phyloP scores from a whole-genome alignment of 92 coral and sea anemone species.

The Metridium senile region DNA sequence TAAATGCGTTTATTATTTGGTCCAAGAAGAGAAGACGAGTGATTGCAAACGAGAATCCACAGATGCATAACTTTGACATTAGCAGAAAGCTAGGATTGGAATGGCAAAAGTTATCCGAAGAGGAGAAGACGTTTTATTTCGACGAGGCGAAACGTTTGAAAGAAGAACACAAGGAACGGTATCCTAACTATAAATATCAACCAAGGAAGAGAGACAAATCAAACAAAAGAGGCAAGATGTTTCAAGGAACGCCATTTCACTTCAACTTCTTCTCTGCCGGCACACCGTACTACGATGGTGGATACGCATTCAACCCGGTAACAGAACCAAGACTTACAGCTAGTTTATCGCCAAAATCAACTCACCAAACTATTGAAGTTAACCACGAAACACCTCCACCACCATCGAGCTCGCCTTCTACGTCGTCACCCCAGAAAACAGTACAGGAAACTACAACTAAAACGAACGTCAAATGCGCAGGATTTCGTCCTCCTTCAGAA shows the following conservation, averaged over 20 bases:
- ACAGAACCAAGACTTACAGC: slow-evolving; percentile 51
- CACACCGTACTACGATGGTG: slow-evolving; percentile 54
- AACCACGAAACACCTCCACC: slow-evolving; percentile 40
- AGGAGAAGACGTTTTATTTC: slow-evolving; percentile 86
- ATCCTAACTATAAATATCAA: slow-evolving; percentile 97
- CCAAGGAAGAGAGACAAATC: slow-evolving; percentile 91
- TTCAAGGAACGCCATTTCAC: slow-evolving; percentile 83
- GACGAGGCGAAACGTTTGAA: slow-evolving; percentile 94
- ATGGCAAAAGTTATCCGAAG: slow-evolving; percentile 92
- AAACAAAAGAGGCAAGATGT: slow-evolving; percentile 77
- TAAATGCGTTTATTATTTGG: slow-evolving; percentile 98
- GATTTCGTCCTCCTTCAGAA: slow-evolving; percentile 70
- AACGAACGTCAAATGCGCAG: slow-evolving; percentile 43
- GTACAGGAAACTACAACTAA: slow-evolving; percentile 24
- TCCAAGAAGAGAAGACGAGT: slow-evolving; percentile 95
- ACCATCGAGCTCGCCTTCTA: slow-evolving; percentile 12
- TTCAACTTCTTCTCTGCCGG: slow-evolving; percentile 73
- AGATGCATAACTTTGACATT: slow-evolving; percentile 99
- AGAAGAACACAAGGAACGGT: slow-evolving; percentile 89
- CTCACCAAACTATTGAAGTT: slow-evolving; percentile 46
- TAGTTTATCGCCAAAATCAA: slow-evolving; percentile 43
- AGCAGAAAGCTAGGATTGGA: slow-evolving; percentile 93
- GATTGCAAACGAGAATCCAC: slow-evolving; percentile 95
- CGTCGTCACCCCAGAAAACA: slow-evolving; percentile 24
- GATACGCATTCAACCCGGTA: slow-evolving; percentile 44